Conservation (phyloP, 2,888 invertebrate genomes). For the Pandemis heparana region DNA sequence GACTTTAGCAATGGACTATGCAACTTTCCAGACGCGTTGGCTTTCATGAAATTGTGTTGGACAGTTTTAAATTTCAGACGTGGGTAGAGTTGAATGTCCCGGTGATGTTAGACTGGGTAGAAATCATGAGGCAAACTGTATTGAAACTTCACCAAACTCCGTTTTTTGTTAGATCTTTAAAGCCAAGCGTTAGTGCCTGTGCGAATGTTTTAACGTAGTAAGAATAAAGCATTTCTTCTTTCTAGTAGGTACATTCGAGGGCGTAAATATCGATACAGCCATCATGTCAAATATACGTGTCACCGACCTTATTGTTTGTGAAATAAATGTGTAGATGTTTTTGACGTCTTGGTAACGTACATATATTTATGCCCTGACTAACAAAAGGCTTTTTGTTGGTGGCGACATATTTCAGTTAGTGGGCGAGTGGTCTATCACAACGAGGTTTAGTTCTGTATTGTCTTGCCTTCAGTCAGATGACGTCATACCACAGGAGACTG, state of each 20-base stretch:
- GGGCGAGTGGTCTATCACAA: no score
- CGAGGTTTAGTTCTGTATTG: no score
- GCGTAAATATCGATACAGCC: no score
- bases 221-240: neutral
- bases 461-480: no score
- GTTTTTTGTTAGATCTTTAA: neutral
- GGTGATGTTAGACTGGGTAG: neutral
- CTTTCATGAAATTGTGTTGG: neutral
- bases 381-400: no score
- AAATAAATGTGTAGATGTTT: no score
- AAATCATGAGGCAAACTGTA: neutral
- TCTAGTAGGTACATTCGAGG: neutral
- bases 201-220: neutral
- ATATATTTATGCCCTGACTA: no score
- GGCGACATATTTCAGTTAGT: no score
- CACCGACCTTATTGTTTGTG: no score
- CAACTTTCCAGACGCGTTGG: slow-evolving; percentile 1
- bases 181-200: neutral
- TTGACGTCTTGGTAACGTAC: no score
- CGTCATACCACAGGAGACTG: no score
- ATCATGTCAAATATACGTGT: no score
- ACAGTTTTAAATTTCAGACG: neutral
- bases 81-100: neutral
- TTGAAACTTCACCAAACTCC: neutral
- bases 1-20: slow-evolving; percentile 2